A percentile compares a stretch with the other conserved stretches of the same genome.
These are phyloP conservation scores for Heterotilapia buettikoferi DNA, from an alignment of 2,113 vertebrate genomes.

Conservation along the genomic window DNA sequence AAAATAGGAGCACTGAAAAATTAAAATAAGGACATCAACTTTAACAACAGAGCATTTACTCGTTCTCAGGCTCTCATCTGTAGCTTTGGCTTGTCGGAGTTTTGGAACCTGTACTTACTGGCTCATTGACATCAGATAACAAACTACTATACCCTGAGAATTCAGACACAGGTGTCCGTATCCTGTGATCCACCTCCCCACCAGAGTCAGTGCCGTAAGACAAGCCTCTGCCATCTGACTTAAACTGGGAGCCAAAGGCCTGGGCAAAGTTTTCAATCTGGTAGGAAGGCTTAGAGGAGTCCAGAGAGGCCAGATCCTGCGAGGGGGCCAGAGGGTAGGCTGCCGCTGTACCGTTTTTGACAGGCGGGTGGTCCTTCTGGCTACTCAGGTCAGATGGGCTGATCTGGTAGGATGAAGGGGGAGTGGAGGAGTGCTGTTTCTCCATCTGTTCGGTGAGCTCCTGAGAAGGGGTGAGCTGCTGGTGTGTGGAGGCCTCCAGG, in stretches of 20 bases:
- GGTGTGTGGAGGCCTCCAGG: constrained; percentile 86
- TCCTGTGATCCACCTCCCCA: constrained; percentile 89
- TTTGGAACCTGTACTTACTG: constrained; percentile 94
- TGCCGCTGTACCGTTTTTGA: constrained; percentile 67
- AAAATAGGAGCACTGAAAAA: constrained; percentile 62
- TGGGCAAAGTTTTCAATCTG: constrained; percentile 99
- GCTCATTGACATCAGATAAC: constrained; percentile 95
- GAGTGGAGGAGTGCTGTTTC: constrained; percentile 79
- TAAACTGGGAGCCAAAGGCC: constrained; percentile 97
- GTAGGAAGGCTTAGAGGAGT: constrained; percentile 90
- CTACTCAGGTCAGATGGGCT: constrained; percentile 85
- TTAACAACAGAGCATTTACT: constrained; percentile 58
- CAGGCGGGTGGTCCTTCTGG: constrained; percentile 80
- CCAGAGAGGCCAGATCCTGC: constrained; percentile 85
- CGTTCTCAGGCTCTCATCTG: constrained; percentile 83
- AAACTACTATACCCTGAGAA: constrained; percentile 99
- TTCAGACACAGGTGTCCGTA: constrained; percentile 93
- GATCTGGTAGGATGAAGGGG: constrained; percentile 81
- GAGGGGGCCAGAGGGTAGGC: constrained; percentile 81
- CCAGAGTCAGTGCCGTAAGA: constrained; percentile 86
- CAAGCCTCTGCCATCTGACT: constrained; percentile 86
- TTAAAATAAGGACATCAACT: constrained; percentile 68
- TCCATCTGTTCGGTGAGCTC: constrained; percentile 97
- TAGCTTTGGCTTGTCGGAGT: constrained; percentile 98
- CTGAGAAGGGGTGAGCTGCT: constrained; percentile 98